Percentiles rank a stretch among this genome's conserved stretches.
Conservation (phyloP, 2,797 vertebrate genomes). For the Podarcis lilfordi region DNA sequence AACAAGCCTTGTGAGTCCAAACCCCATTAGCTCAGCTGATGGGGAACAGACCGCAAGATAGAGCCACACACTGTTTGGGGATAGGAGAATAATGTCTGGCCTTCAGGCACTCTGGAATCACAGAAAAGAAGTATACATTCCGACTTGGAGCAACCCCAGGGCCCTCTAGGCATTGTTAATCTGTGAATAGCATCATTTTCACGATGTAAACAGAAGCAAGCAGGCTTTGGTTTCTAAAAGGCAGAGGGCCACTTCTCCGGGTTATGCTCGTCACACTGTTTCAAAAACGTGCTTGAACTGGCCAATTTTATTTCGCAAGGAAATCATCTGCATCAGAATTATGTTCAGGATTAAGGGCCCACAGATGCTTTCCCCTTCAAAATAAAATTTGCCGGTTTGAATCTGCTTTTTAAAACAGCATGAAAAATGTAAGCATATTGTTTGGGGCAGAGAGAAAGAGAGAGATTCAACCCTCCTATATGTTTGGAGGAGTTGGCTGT, state of each 20-base stretch:
- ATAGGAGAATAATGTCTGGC: background rate
- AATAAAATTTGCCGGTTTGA: too few relatives aligned
- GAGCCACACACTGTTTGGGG: accelerated
- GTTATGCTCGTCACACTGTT: background rate
- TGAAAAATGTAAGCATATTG: background rate
- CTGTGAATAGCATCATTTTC: background rate
- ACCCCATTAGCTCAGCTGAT: slow-evolving; percentile 44
- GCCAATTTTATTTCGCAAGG: background rate
- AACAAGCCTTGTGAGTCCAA: slow-evolving; percentile 44
- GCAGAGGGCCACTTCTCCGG: background rate
- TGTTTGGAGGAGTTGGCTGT: background rate
- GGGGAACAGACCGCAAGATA: slow-evolving; percentile 30
- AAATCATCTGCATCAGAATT: background rate
- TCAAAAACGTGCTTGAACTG: background rate
- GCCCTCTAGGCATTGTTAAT: background rate
- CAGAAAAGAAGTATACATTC: background rate
- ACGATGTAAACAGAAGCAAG: background rate
- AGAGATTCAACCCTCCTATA: too few relatives aligned
- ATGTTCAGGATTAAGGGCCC: background rate
- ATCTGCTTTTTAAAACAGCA: background rate
- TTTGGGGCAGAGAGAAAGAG: background rate
- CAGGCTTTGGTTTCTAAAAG: background rate
- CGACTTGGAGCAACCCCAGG: too few relatives aligned
- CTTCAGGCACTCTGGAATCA: background rate
- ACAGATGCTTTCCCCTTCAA: background rate